Evolutionary conservation across 2,113 vertebrate species (phyloP).

Genomic region (Hippopotamus amphibius): DNA sequence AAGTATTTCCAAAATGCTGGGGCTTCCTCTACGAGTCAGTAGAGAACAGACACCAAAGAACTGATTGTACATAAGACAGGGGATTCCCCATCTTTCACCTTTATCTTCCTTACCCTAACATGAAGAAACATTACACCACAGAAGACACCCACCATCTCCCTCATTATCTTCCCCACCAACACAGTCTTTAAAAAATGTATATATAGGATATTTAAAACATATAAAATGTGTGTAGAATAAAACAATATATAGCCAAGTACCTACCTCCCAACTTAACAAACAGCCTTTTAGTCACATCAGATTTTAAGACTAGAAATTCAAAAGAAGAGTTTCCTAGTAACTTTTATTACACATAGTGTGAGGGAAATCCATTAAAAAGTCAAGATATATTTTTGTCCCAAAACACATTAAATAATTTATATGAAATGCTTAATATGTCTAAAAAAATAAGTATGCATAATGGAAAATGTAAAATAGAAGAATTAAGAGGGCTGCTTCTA

Average conservation of each 20-base stretch:
- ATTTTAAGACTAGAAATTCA: constrained; percentile 33
- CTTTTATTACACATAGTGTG: not conserved
- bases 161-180: not conserved
- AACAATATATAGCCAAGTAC: not conserved
- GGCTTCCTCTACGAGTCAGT: constrained; percentile 70
- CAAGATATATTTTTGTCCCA: constrained; percentile 1
- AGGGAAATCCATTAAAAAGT: constrained; percentile 36
- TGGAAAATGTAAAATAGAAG: constrained; percentile 53
- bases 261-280: not conserved
- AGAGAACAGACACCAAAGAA: constrained; percentile 37
- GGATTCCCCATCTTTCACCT: constrained; percentile 34
- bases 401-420: constrained; percentile 40
- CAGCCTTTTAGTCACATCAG: not conserved
- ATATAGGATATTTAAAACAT: not conserved
- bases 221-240: not conserved
- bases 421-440: not conserved
- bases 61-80: not conserved
- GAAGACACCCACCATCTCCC: not conserved
- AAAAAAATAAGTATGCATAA: constrained; percentile 2
- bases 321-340: not conserved
- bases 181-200: not conserved
- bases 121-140: not conserved
- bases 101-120: constrained; percentile 8
- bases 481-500: constrained; percentile 74
- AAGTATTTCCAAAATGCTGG: constrained; percentile 70